Percentiles rank a stretch among this genome's conserved stretches.
phyloP scores from a whole-genome alignment of 2,113 vertebrate species.

The Macrotus californicus region DNA sequence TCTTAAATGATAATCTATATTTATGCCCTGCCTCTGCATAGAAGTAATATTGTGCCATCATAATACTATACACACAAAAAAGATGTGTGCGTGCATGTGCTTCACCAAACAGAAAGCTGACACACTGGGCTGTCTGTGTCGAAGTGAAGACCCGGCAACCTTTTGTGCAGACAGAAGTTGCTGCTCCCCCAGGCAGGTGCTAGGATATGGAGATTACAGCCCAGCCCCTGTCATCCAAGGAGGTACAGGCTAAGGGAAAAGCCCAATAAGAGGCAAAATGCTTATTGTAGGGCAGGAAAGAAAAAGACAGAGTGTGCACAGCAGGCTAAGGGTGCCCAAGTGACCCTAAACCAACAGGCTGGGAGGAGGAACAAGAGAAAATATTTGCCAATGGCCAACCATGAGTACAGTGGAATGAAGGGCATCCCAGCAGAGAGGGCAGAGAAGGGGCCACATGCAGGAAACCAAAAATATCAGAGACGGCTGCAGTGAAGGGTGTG shows the following conservation, averaged over 20 bases:
- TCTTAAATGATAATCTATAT: background rate
- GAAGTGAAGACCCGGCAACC: background rate
- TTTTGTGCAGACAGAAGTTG: background rate
- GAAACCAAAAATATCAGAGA: background rate
- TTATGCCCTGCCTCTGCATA: background rate
- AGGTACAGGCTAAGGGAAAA: background rate
- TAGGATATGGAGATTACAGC: background rate
- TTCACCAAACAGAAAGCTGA: background rate
- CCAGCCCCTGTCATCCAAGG: background rate
- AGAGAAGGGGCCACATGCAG: background rate
- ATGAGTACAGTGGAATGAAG: background rate
- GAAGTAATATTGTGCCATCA: background rate
- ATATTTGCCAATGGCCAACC: background rate
- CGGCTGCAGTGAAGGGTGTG: background rate
- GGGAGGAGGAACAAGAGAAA: background rate
- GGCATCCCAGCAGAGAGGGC: background rate
- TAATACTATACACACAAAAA: background rate
- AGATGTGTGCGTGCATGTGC: accelerated
- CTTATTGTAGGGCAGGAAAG: background rate
- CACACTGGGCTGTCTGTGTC: background rate
- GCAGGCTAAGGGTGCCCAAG: background rate
- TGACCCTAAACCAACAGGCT: background rate
- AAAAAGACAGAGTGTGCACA: background rate
- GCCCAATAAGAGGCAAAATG: background rate
- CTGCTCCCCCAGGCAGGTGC: background rate